Base-by-base conservation (phyloP, 2,888 invertebrate genomes). In the Ormyrus rosae region DNA sequence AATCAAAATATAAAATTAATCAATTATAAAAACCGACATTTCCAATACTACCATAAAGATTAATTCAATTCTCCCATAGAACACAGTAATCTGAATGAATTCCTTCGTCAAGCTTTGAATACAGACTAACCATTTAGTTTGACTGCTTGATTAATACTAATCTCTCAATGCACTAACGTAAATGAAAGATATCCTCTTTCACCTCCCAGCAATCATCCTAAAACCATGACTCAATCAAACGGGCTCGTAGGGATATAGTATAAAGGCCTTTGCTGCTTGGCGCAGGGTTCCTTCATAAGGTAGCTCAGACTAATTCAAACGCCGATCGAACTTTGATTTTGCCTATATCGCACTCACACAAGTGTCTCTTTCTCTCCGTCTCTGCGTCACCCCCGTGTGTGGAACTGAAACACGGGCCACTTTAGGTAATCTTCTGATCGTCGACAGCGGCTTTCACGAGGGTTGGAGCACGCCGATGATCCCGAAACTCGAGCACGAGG, bases 381-480 rank as follows among this genome's bases (percentile, higher is more conserved):
- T 53, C 53, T 58, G 13, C 8, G 60, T 5, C 64, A 10, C 34
- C 2, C 6, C 11, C 2, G 19, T 53, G 55, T 58, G 48, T 7
- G 53, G 34, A 34, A 34, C 55, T 73, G 63, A 64, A 73, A 64
- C 53, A 46, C 50, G 56, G 65, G 48, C 50, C 68, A 45, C 50
- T 80, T 8, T 68, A 91, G 90, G 90, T 84, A 90, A 90, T 83
- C 85, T 91, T 51, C 84, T 90, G 55, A 86, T 90, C 80, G 83
- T 90, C 83, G 90, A 90, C 80, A 89, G 89, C 70, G 90, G 90
- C 58, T 86, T 91, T 68, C 88, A 90, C 78, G 90, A 91, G 77
- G 90, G 90, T 82, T 91, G 90, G 90, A 87, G 88, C 69, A 89
- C 90, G 0, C 89, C 90, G 13, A 88, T 88, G 76, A 83, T 91